Conservation (phyloP, 1,140 invertebrate species). For the Sitobion miscanthi region DNA sequence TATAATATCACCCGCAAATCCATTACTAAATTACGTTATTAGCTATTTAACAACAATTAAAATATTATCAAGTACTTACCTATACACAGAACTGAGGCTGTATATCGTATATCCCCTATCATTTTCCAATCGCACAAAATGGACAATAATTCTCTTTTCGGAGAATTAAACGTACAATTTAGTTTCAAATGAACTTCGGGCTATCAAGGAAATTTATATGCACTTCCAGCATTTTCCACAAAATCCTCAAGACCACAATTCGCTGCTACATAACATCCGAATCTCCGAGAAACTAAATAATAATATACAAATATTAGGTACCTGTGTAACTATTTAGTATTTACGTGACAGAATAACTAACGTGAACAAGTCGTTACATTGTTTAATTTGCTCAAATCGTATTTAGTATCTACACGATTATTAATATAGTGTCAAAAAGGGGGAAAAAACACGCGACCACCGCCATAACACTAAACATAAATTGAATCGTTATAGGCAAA, state of each 20-base stretch:
- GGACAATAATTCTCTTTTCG: not conserved
- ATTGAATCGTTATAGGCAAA: not conserved
- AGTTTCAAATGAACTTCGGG: not conserved
- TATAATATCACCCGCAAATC: not conserved
- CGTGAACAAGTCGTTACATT: not conserved
- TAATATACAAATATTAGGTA: not conserved
- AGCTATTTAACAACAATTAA: not conserved
- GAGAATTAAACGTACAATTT: not conserved
- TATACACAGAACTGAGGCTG: not conserved
- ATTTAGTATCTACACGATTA: too few relatives aligned
- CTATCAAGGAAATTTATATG: not conserved
- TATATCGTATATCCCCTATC: not conserved
- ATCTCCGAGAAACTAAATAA: not conserved
- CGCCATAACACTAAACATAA: not conserved
- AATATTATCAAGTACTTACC: not conserved
- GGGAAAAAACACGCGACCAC: not conserved
- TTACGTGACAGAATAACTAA: not conserved
- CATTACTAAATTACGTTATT: not conserved
- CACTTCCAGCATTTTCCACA: not conserved
- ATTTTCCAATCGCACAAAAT: not conserved
- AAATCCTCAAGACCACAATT: not conserved
- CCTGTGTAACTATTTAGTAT: not conserved
- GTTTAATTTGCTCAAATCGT: not conserved
- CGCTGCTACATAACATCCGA: not conserved
- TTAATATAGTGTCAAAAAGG: not conserved